Evolutionary conservation across 2,797 vertebrate genomes (phyloP), one percentile per base, ranked within the genome.

Genomic region (Choloepus didactylus): DNA sequence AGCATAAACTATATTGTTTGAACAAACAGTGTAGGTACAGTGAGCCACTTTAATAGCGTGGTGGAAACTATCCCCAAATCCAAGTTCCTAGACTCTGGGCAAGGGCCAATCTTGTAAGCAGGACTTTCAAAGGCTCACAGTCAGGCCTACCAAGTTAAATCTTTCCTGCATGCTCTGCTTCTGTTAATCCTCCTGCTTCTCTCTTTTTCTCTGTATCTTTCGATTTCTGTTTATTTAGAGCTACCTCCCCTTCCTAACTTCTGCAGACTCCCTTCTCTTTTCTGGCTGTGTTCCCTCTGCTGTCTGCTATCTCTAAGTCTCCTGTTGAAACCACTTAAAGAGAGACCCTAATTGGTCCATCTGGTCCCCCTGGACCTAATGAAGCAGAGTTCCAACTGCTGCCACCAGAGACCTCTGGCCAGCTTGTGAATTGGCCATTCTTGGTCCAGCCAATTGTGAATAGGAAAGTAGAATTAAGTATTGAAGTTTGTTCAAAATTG

Each of bases 401-500:
- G 0, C 49, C 16, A 5, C 6, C 12, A 25, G 67, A 85, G 19
- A 2, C 19, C 46, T 72, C 41, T 66, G 54, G 38, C 5, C 25
- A 82, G 54, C 29, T 27, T 38, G 1, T 9, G 15, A 41, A 29
- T 59, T 56, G 3, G 1, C 1, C 7, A 7, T 31, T 7, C 15
- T 75, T 56, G 44, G 38, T n/a, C 41, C 41, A n/a, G 5, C 41
- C 38, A 44, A 1, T 25, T 46, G 25, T 16, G 62, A 75, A 16
- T 59, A 62, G 51, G 21, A 69, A 66, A 72, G 41, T 23, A 60
- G 76, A 76, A 29, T 59, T 60, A 73, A 27, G 1, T 27, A 1
- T 59, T 35, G 6, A 54, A 38, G 54, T 92, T 94, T 79, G 9
- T 19, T 93, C n/a, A 79, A n/a, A 93, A 59, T 77, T 35, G 35